Percentiles rank a stretch among this genome's conserved stretches.
Conservation (phyloP, 2,797 vertebrate genomes). For the Enteromius viviparus region DNA sequence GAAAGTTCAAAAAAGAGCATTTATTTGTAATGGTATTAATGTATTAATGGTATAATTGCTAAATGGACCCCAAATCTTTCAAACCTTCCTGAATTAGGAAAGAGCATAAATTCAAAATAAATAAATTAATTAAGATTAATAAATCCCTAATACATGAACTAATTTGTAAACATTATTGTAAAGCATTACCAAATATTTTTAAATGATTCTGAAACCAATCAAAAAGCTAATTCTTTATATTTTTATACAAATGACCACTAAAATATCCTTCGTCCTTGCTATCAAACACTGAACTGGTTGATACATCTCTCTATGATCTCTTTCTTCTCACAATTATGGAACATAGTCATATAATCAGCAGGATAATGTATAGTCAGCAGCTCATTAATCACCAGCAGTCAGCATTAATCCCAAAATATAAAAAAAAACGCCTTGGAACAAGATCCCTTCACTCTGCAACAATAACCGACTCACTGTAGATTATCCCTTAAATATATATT, state of each 20-base stretch:
- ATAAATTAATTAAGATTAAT: background rate
- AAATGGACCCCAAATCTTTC: background rate
- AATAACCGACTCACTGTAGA: background rate
- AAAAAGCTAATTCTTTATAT: background rate
- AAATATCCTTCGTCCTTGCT: background rate
- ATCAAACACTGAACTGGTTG: background rate
- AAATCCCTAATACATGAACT: background rate
- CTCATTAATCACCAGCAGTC: conserved; percentile 5
- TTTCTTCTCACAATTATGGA: background rate
- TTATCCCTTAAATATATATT: background rate
- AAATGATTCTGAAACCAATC: background rate
- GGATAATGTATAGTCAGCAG: background rate
- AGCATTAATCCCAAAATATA: background rate
- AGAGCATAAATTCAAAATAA: background rate
- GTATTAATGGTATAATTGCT: background rate
- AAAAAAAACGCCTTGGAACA: background rate
- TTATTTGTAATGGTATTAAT: background rate
- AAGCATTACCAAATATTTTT: background rate
- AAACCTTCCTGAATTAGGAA: background rate
- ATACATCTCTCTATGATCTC: background rate
- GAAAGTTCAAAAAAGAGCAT: background rate
- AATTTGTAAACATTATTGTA: background rate
- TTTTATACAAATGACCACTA: background rate
- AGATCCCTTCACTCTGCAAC: background rate
- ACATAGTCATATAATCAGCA: background rate